phyloP scores from a whole-genome alignment of 2,113 vertebrate species.

The Podocnemis expansa region DNA sequence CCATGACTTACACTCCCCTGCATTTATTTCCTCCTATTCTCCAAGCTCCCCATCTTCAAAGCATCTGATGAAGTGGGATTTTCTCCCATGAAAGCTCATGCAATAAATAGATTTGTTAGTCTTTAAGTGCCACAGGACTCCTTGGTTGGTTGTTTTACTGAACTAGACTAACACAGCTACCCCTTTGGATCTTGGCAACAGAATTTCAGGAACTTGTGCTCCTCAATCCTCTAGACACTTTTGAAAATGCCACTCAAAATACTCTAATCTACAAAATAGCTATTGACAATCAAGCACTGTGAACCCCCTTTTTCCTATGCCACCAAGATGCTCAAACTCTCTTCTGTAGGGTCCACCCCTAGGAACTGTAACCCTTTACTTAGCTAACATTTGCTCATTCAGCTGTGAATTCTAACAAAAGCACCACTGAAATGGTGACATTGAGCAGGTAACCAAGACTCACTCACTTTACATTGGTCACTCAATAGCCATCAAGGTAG shows the following conservation, averaged over 20 bases:
- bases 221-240: not conserved
- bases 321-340: not conserved
- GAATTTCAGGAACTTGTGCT: not conserved
- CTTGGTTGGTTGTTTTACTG: too few relatives aligned
- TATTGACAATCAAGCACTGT: not conserved
- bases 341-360: not conserved
- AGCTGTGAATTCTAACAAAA: not conserved
- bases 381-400: not conserved
- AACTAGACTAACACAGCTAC: too few relatives aligned
- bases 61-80: too few relatives aligned
- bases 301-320: not conserved
- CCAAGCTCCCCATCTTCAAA: too few relatives aligned
- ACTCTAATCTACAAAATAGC: not conserved
- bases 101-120: too few relatives aligned
- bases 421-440: not conserved
- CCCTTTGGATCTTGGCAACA: too few relatives aligned
- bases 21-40: too few relatives aligned
- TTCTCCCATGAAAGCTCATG: too few relatives aligned
- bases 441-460: not conserved
- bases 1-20: too few relatives aligned
- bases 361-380: not conserved
- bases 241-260: not conserved
- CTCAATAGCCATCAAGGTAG: not conserved
- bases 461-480: not conserved
- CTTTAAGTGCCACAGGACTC: too few relatives aligned